Conservation (phyloP, 2,113 vertebrate species). For the Hippocampus mohnikei region DNA sequence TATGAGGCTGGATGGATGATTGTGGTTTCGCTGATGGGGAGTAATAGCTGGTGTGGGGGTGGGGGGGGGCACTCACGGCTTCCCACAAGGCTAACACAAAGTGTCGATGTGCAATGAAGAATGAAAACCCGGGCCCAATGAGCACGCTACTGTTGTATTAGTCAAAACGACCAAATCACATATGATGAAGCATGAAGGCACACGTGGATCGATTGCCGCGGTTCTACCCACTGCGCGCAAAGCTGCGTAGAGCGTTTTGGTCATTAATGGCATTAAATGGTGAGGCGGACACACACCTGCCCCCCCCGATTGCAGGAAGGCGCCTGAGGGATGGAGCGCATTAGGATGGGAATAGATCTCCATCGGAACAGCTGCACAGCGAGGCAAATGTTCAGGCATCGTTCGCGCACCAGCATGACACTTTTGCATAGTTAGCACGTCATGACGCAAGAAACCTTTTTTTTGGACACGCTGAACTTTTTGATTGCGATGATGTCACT, state of each 20-base stretch:
- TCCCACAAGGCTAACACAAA: conserved; percentile 59
- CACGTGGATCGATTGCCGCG: conserved; percentile 45
- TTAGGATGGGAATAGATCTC: conserved; percentile 4
- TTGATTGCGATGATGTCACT: neutral
- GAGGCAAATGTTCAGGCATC: neutral
- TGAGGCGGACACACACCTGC: conserved; percentile 51
- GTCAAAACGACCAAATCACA: conserved; percentile 50
- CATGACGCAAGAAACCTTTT: neutral
- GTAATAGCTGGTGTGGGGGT: conserved; percentile 44
- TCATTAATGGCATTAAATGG: conserved; percentile 57
- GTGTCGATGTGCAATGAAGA: conserved; percentile 60
- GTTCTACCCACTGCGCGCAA: conserved; percentile 17
- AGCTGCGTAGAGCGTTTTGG: conserved; percentile 24
- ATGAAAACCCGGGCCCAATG: conserved; percentile 52
- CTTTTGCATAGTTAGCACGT: neutral
- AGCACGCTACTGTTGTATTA: conserved; percentile 45
- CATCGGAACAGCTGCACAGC: neutral
- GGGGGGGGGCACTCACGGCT: conserved; percentile 37
- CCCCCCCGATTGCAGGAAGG: conserved; percentile 2
- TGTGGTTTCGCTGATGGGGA: conserved; percentile 38
- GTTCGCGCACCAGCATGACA: neutral
- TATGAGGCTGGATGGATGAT: conserved; percentile 47
- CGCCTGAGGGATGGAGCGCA: conserved; percentile 17
- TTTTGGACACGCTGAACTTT: neutral
- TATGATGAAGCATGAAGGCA: conserved; percentile 50